These are phyloP conservation scores for Macrosteles quadrilineatus DNA, from an alignment of 1,140 invertebrate genomes.

Conservation along the genomic window DNA sequence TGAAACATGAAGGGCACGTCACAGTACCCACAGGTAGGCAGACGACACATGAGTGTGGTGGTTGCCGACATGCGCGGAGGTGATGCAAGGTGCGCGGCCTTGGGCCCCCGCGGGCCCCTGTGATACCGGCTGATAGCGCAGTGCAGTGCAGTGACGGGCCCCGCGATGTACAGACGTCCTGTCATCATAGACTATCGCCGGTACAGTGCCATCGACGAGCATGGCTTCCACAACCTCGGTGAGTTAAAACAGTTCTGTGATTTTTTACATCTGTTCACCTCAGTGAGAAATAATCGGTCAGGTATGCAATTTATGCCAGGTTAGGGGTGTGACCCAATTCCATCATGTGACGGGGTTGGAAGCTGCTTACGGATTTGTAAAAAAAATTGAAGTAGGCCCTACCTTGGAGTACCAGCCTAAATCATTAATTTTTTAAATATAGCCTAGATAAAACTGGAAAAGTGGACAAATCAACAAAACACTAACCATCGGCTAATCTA, in stretches of 20 bases:
- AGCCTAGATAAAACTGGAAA: too few species aligned
- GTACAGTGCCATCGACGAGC: constrained; percentile 2
- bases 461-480: too few species aligned
- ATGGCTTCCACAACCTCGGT: constrained; percentile 16
- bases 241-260: neutral
- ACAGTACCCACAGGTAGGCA: too few species aligned
- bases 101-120: too few species aligned
- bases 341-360: neutral
- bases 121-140: too few species aligned
- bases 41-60: too few species aligned
- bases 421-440: neutral
- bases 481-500: too few species aligned
- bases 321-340: neutral
- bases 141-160: too few species aligned
- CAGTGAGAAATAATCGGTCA: neutral
- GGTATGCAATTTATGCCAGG: neutral
- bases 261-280: neutral
- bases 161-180: constrained; percentile 10
- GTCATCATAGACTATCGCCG: constrained; percentile 10
- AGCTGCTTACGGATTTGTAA: neutral
- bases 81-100: too few species aligned
- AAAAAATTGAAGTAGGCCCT: neutral
- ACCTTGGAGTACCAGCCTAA: neutral
- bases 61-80: too few species aligned
- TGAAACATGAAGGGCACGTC: too few species aligned